phyloP scores from a whole-genome alignment of 2,888 invertebrate species.

The Philereme vetulata region DNA sequence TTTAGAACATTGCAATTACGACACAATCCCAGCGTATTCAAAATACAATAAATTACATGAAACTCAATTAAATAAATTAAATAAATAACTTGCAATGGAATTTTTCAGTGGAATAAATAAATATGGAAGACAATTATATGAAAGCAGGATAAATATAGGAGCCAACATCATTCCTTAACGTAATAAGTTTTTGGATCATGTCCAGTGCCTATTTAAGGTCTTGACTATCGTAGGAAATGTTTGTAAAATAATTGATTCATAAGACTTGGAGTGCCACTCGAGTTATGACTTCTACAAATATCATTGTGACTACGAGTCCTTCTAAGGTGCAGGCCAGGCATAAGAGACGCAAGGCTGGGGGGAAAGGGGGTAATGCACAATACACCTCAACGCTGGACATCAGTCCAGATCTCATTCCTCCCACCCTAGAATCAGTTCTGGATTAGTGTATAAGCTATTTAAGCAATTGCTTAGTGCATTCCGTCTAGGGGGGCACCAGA shows the following conservation, averaged over 20 bases:
- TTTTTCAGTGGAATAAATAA: conserved; percentile 38
- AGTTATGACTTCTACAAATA: too few relatives aligned
- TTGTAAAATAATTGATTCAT: conserved; percentile 14
- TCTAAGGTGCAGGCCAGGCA: too few relatives aligned
- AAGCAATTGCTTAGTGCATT: too few relatives aligned
- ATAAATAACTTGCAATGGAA: conserved; percentile 47
- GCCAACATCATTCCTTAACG: neutral
- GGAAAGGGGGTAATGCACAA: too few relatives aligned
- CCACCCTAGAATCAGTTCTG: too few relatives aligned
- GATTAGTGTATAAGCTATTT: too few relatives aligned
- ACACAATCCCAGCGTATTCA: conserved; percentile 3
- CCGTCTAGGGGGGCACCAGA: too few relatives aligned
- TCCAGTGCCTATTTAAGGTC: neutral
- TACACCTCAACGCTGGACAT: too few relatives aligned
- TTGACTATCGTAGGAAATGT: neutral
- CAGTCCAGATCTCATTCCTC: too few relatives aligned
- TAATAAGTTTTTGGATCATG: neutral
- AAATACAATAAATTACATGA: conserved; percentile 28
- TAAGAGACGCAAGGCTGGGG: too few relatives aligned
- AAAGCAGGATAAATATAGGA: conserved; percentile 34
- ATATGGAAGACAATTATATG: conserved; percentile 46
- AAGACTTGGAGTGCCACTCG: neutral
- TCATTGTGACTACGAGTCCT: too few relatives aligned
- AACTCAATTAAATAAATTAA: conserved; percentile 39
- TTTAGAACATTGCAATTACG: conserved; percentile 1